Evolutionary conservation across 2,888 invertebrate genomes (phyloP), one percentile per base, ranked within the genome.

Genomic region (Drosophila testacea): DNA sequence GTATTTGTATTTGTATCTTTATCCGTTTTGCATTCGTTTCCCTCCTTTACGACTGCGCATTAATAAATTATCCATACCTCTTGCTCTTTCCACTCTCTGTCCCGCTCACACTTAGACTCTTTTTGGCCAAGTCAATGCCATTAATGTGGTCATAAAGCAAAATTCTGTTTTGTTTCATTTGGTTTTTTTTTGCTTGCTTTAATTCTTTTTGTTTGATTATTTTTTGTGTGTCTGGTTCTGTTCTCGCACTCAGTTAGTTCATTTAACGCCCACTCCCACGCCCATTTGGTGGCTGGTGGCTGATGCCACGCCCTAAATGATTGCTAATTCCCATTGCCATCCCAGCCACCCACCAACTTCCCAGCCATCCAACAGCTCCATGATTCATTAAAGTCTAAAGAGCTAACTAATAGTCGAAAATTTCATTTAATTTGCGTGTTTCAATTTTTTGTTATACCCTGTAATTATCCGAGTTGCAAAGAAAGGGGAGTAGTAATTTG

Each of bases 381-480:
- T 82, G 82, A 82, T 82, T 82, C 82, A 82, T 82, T 85, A 73
- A 83, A 85, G 81, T 83, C 83, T 83, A 77, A 83, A 86, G 78
- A 83, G 83, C 86, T 67, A 69, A 77, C 77, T 77, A 85, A 80
- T 82, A 80, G 82, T 77, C 77, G 70, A 83, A 82, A 78, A 85
- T 76, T 77, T 78, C 64, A 78, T 83, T 81, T 68, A 73, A 86
- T 85, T 82, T 70, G 68, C 73, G 75, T 81, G 56, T 66, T 57
- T 77, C 44, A 36, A 77, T 69, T 76, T 79, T 46, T 61, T 67
- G 48, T 36, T 16, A 64, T 66, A 63, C 74, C 78, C 78, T 66
- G 41, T 47, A 65, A 41, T 16, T 56, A 36, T 44, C 10, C 9
- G 10, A 34, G 16, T 0, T 30, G 16, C 3, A 13, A 11, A 27